A percentile compares a stretch with the other conserved stretches of the same genome.
Evolutionary conservation across 2,888 invertebrate genomes (phyloP).

Genomic region (Cephus pygmeus): DNA sequence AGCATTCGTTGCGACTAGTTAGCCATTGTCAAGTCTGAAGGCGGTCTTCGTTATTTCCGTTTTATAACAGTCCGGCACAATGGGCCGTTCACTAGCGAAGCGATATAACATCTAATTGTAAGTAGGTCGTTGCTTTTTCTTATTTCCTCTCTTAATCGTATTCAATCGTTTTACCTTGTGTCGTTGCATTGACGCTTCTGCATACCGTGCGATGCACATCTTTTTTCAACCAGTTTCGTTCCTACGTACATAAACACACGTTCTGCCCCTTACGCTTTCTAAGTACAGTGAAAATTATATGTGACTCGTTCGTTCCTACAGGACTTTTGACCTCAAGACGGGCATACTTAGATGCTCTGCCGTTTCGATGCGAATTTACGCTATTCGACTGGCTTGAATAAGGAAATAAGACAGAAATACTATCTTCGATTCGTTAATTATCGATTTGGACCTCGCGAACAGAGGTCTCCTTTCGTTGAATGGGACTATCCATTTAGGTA

Average conservation of each 20-base stretch:
- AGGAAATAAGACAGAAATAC: background rate
- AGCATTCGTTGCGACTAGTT: slow-evolving; percentile 19
- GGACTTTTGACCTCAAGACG: background rate
- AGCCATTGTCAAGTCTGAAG: slow-evolving; percentile 13
- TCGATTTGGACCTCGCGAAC: background rate
- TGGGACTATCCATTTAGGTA: background rate
- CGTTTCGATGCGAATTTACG: background rate
- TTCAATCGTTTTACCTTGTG: background rate
- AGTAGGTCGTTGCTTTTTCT: background rate
- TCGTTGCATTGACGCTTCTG: background rate
- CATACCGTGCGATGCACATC: background rate
- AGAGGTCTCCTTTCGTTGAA: background rate
- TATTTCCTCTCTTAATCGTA: background rate
- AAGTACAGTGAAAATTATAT: background rate
- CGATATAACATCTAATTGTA: background rate
- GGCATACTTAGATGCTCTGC: background rate
- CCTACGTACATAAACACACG: background rate
- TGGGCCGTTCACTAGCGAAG: background rate
- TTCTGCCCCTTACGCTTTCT: background rate
- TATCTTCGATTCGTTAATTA: background rate
- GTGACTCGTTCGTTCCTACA: background rate
- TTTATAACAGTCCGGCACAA: background rate
- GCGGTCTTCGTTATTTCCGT: slow-evolving; percentile 17
- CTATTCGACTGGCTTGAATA: background rate
- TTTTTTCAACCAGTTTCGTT: background rate